Percentiles rank a stretch among this genome's conserved stretches.
phyloP scores from a whole-genome alignment of 1,140 invertebrate genomes.

The Cardiocondyla obscurior region DNA sequence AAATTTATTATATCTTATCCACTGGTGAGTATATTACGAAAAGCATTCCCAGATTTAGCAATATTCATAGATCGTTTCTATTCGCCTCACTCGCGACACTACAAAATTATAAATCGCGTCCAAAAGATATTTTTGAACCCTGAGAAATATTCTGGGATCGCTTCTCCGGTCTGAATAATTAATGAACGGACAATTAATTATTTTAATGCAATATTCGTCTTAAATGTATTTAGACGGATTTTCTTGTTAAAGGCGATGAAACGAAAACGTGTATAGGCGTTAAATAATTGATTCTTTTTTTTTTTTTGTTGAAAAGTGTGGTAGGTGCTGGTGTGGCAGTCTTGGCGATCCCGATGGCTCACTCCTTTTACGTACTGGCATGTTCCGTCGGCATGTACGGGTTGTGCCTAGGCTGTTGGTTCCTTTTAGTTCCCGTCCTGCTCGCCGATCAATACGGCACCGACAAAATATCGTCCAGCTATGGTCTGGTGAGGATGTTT shows the following conservation, averaged over 20 bases:
- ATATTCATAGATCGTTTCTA: background rate
- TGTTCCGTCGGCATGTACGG: conserved; percentile 87
- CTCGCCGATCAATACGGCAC: conserved; percentile 89
- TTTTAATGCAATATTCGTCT: background rate
- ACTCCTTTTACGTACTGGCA: conserved; percentile 87
- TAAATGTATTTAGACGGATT: background rate
- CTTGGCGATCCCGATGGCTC: conserved; percentile 87
- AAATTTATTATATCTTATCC: background rate
- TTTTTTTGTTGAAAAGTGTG: conserved; percentile 83
- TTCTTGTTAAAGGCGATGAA: background rate
- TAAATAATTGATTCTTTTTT: background rate
- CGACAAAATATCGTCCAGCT: conserved; percentile 89
- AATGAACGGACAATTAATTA: background rate
- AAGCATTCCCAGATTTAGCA: background rate
- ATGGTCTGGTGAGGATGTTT: conserved; percentile 90
- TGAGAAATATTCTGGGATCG: background rate
- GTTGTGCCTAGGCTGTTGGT: conserved; percentile 90
- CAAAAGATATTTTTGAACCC: background rate
- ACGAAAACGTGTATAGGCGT: background rate
- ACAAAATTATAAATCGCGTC: background rate
- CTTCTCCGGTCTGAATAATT: background rate
- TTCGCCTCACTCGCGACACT: background rate
- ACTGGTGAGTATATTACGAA: background rate
- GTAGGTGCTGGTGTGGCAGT: conserved; percentile 88
- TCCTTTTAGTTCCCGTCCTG: conserved; percentile 89